Percentiles rank a stretch among this genome's conserved stretches.
These are phyloP conservation scores for Hipposideros armiger DNA, from an alignment of 2,113 vertebrate species.

Conservation along the genomic window DNA sequence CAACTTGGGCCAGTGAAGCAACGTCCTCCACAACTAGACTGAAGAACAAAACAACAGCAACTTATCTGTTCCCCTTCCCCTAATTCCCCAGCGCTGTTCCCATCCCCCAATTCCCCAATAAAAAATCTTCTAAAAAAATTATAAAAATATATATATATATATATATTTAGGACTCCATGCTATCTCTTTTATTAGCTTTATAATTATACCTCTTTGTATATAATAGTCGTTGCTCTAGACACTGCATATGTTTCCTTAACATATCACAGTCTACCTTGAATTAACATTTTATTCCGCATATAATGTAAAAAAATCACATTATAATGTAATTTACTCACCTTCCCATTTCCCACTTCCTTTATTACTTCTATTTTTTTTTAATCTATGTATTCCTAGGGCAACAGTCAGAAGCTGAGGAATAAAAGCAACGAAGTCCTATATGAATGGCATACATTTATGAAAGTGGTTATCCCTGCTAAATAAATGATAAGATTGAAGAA, in stretches of 20 bases:
- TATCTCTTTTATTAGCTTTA: neutral
- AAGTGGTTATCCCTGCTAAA: neutral
- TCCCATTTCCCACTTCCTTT: neutral
- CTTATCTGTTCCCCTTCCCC: no score
- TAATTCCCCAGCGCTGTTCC: no score
- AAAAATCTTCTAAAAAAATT: no score
- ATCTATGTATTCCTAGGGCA: neutral
- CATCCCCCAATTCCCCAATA: no score
- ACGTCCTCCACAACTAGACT: no score
- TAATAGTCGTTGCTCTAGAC: neutral
- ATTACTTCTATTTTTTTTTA: neutral
- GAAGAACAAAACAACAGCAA: no score
- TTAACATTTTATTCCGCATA: neutral
- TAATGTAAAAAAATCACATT: neutral
- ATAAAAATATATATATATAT: no score
- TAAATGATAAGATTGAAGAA: neutral
- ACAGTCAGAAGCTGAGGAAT: neutral
- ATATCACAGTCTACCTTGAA: neutral
- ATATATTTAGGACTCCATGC: neutral
- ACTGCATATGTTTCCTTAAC: neutral
- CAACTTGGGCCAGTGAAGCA: no score
- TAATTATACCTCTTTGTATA: neutral
- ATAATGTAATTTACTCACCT: neutral
- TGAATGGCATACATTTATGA: neutral
- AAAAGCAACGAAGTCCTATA: neutral